phyloP scores from a whole-genome alignment of 2,113 vertebrate species.

The Vidua macroura region DNA sequence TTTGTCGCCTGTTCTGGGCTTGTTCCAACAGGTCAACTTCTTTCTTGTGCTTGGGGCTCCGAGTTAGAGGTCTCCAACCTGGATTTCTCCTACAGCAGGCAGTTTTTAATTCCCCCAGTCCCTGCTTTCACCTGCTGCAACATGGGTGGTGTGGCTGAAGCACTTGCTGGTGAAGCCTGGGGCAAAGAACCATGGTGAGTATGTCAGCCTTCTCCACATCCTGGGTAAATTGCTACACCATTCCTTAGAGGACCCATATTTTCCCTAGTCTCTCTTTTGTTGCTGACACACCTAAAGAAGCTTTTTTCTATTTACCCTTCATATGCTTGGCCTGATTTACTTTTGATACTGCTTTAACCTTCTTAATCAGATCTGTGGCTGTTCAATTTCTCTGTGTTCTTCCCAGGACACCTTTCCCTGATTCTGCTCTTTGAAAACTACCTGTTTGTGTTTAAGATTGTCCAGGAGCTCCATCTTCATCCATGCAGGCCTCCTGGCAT shows the following conservation, averaged over 20 bases:
- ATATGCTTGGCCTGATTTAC: not conserved
- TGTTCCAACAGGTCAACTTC: not conserved
- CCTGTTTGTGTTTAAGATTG: not conserved
- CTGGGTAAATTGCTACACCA: not conserved
- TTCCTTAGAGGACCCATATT: not conserved
- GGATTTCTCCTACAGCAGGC: not conserved
- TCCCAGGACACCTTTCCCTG: not conserved
- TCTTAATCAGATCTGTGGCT: not conserved
- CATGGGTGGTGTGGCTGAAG: not conserved
- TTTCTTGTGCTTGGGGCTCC: not conserved
- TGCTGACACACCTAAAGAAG: not conserved
- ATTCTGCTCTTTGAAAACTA: not conserved
- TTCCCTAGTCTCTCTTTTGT: not conserved
- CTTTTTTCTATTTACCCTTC: not conserved
- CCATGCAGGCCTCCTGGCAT: not conserved
- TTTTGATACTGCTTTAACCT: not conserved
- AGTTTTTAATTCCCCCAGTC: not conserved
- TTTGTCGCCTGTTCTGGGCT: not conserved
- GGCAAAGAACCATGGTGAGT: not conserved
- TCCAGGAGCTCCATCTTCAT: not conserved
- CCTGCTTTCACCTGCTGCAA: not conserved
- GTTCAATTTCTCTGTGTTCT: not conserved
- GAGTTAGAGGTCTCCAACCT: not conserved
- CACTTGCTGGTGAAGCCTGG: not conserved
- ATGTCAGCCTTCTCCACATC: not conserved